Conservation (phyloP, 2,888 invertebrate species). For the Morpho achilles region DNA sequence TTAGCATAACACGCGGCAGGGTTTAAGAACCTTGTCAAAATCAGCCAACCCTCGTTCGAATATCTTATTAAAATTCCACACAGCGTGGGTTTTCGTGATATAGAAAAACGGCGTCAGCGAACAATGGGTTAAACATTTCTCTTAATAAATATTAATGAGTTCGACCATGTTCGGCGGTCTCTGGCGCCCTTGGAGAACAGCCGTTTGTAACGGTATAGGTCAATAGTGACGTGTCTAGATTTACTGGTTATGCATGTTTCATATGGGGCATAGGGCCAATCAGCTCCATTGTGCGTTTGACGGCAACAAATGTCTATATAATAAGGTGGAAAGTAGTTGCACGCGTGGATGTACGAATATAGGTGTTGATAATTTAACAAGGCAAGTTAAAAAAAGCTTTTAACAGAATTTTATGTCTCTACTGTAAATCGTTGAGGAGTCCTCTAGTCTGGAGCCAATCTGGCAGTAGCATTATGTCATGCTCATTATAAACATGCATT, state of each 20-base stretch:
- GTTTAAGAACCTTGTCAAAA: conserved; percentile 8
- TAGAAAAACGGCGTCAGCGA: conserved; percentile 34
- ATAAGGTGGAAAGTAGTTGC: conserved; percentile 40
- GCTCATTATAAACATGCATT: too few relatives aligned
- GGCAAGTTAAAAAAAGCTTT: neutral
- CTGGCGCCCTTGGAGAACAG: conserved; percentile 26
- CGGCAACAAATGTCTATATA: conserved; percentile 60
- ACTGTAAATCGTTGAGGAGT: too few relatives aligned
- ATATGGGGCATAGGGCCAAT: conserved; percentile 45
- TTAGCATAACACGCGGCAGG: conserved; percentile 5
- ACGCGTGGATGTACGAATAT: conserved; percentile 25
- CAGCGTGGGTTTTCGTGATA: conserved; percentile 21
- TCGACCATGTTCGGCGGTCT: conserved; percentile 13
- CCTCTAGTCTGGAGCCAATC: too few relatives aligned
- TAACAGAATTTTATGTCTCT: too few relatives aligned
- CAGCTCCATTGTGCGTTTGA: conserved; percentile 55
- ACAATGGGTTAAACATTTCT: conserved; percentile 49
- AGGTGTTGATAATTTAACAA: neutral
- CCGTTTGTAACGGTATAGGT: conserved; percentile 16
- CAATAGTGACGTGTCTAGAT: conserved; percentile 32
- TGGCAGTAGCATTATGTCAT: too few relatives aligned
- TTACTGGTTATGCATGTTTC: conserved; percentile 33
- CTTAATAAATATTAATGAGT: conserved; percentile 59
- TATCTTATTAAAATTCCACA: conserved; percentile 23
- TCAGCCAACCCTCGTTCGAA: conserved; percentile 3